Conservation (phyloP, 2,113 vertebrate genomes). For the Saguinus imperator region DNA sequence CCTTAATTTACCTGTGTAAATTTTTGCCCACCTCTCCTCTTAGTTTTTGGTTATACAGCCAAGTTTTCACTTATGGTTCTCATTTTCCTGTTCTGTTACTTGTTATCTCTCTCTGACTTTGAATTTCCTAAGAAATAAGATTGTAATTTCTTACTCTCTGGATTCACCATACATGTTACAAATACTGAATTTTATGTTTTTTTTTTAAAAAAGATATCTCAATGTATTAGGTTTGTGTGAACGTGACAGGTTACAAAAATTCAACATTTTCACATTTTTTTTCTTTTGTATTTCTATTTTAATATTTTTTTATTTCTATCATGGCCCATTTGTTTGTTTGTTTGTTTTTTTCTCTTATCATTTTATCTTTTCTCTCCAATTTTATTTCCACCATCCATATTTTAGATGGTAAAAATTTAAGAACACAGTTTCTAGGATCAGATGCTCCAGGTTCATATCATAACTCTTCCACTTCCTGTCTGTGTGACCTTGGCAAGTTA, state of each 20-base stretch:
- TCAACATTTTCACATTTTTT: not conserved
- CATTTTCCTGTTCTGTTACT: not conserved
- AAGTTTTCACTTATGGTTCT: not conserved
- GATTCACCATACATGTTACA: not conserved
- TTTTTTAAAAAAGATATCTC: not conserved
- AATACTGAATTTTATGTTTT: not conserved
- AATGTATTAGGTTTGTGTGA: not conserved
- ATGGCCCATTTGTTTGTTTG: not conserved
- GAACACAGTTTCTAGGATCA: not conserved
- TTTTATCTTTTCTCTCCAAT: not conserved
- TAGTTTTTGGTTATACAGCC: not conserved
- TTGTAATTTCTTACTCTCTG: not conserved
- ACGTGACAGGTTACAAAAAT: not conserved
- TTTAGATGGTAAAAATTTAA: not conserved
- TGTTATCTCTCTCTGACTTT: not conserved
- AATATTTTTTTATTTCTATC: not conserved
- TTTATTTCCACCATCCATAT: not conserved
- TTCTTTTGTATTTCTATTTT: not conserved
- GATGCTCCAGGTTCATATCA: not conserved
- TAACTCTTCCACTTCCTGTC: not conserved
- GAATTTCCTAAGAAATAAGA: not conserved
- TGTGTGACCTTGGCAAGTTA: not conserved
- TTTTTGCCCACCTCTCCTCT: not conserved
- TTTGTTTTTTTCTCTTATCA: not conserved
- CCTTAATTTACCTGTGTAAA: not conserved